Evolutionary conservation across 2,113 vertebrate species (phyloP).

Genomic region (Diadophis punctatus): DNA sequence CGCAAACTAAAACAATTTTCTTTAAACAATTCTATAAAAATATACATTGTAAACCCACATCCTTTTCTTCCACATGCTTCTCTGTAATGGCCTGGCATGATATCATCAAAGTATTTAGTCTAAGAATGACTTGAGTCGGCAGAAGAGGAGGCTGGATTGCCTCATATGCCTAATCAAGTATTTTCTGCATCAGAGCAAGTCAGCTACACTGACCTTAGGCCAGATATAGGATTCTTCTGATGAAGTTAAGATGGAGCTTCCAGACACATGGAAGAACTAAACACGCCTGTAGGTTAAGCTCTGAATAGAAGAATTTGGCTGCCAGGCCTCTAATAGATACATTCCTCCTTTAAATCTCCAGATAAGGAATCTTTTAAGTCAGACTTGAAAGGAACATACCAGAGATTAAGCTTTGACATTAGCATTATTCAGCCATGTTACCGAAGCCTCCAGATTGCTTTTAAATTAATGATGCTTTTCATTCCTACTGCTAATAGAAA

Average conservation of each 20-base stretch:
- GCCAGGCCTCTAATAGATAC: not conserved
- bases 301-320: not conserved
- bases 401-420: not conserved
- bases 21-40: not conserved
- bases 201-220: not conserved
- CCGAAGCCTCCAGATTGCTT: fast-evolving
- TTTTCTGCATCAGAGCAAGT: not conserved
- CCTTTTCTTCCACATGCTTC: not conserved
- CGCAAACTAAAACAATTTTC: not conserved
- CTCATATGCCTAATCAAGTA: not conserved
- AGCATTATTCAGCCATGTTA: not conserved
- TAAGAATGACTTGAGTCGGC: conserved; percentile 14
- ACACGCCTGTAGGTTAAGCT: not conserved
- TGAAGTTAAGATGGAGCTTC: not conserved
- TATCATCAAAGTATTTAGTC: conserved; percentile 13
- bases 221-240: not conserved
- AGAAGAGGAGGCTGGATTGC: not conserved
- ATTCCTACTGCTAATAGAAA: not conserved
- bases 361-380: not conserved
- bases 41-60: not conserved
- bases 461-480: not conserved
- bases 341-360: not conserved
- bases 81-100: not conserved
- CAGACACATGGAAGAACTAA: not conserved
- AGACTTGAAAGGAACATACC: not conserved